phyloP scores from a whole-genome alignment of 2,888 invertebrate genomes.

The Sarcophaga variegata region DNA sequence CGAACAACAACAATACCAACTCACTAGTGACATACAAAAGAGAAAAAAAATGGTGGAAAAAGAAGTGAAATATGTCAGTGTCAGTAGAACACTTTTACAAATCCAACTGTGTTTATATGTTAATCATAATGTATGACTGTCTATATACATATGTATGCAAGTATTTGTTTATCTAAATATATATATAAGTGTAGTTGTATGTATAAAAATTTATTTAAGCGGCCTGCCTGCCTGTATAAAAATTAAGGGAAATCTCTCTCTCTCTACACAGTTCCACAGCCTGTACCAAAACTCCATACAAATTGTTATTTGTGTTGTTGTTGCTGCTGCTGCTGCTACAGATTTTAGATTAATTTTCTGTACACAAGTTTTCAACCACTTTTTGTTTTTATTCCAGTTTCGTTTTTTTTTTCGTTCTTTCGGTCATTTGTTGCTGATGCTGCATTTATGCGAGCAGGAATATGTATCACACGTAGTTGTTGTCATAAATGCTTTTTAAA shows the following conservation, averaged over 20 bases:
- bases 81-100: slow-evolving; percentile 43
- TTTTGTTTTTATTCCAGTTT: slow-evolving; percentile 2
- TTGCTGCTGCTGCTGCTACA: neutral
- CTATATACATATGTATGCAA: neutral
- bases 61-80: slow-evolving; percentile 54
- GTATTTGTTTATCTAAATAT: neutral
- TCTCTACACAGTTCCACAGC: neutral
- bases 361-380: neutral
- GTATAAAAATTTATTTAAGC: neutral
- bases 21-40: neutral
- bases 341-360: neutral
- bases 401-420: slow-evolving; percentile 19
- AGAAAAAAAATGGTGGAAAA: neutral
- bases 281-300: neutral
- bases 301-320: neutral
- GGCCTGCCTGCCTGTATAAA: neutral
- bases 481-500: neutral
- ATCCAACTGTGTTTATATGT: slow-evolving; percentile 42
- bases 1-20: neutral
- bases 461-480: neutral
- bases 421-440: slow-evolving; percentile 54
- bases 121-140: neutral
- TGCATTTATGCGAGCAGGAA: slow-evolving; percentile 30
- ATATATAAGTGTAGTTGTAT: neutral
- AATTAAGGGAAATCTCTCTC: neutral